Conservation (phyloP, 2,113 vertebrate species). For the Macroglossus sobrinus region DNA sequence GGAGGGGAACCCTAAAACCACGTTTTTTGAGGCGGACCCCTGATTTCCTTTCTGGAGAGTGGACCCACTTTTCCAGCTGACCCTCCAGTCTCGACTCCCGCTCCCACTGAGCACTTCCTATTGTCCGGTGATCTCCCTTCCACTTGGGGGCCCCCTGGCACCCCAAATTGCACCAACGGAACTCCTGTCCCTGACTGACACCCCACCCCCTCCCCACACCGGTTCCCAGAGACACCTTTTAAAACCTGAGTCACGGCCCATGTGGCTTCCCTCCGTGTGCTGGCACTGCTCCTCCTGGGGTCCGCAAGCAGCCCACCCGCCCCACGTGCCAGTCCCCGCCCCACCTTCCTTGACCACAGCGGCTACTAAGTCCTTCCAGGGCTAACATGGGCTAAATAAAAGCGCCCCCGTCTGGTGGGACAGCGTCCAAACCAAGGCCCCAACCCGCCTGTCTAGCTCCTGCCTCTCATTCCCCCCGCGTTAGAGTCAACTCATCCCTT, state of each 20-base stretch:
- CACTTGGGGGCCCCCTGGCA: slow-evolving; percentile 31
- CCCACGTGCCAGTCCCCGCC: neutral
- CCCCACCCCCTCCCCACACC: neutral
- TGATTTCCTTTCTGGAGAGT: neutral
- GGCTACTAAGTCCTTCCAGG: too few species aligned
- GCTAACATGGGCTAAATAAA: neutral
- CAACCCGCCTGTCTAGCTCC: neutral
- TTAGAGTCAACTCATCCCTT: neutral
- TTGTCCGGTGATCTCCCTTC: slow-evolving; percentile 33
- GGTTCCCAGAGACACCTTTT: neutral
- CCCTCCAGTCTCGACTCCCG: neutral
- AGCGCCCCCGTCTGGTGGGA: too few species aligned
- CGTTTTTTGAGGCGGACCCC: neutral
- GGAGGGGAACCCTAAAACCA: neutral
- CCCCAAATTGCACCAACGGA: neutral
- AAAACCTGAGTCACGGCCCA: neutral
- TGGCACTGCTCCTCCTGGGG: neutral
- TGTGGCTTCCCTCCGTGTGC: neutral
- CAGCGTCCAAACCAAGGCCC: neutral
- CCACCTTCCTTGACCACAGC: neutral
- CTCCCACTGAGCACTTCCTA: neutral
- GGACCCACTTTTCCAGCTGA: neutral
- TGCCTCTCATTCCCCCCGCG: neutral
- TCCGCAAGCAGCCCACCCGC: neutral
- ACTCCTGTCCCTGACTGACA: neutral